A percentile compares a stretch with the other conserved stretches of the same genome.
Evolutionary conservation across 1,140 invertebrate species (phyloP).

Genomic region (Dendrolimus kikuchii): DNA sequence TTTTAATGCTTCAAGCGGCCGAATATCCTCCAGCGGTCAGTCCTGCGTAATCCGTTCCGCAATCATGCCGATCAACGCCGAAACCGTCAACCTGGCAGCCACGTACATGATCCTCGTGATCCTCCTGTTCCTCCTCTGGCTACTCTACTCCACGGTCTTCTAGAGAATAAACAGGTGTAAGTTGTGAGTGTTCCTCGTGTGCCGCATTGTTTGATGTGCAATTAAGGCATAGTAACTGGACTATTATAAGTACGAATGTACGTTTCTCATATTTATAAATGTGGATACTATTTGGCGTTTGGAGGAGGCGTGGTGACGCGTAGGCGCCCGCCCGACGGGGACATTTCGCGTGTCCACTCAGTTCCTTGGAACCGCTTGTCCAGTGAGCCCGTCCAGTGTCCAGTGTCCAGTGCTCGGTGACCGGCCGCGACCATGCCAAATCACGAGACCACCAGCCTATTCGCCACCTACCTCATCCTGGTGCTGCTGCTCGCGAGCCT

Average conservation of each 20-base stretch:
- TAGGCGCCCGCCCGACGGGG: conserved; percentile 27
- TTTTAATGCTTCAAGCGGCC: conserved; percentile 13
- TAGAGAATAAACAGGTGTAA: conserved; percentile 34
- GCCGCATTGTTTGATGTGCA: background rate
- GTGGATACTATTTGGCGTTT: conserved; percentile 32
- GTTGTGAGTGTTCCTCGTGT: conserved; percentile 7
- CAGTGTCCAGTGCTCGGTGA: too few species aligned
- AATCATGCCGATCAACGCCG: conserved; percentile 69
- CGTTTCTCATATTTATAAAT: conserved; percentile 49
- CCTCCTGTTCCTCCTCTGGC: conserved; percentile 64
- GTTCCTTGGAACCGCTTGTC: conserved; percentile 52
- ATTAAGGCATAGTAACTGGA: conserved; percentile 16
- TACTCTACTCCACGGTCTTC: conserved; percentile 63
- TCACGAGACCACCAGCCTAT: conserved; percentile 68
- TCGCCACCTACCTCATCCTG: conserved; percentile 70
- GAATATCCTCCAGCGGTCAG: conserved; percentile 40
- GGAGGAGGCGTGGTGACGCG: conserved; percentile 40
- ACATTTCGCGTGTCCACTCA: conserved; percentile 32
- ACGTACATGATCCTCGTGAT: conserved; percentile 71
- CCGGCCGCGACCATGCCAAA: conserved; percentile 50
- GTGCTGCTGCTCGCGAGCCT: conserved; percentile 67
- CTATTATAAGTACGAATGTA: conserved; percentile 28
- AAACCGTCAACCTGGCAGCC: conserved; percentile 65
- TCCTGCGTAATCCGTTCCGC: conserved; percentile 29
- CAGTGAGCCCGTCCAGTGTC: conserved; percentile 30